phyloP scores from a whole-genome alignment of 2,888 invertebrate species.

The Trachelus iudaicus region DNA sequence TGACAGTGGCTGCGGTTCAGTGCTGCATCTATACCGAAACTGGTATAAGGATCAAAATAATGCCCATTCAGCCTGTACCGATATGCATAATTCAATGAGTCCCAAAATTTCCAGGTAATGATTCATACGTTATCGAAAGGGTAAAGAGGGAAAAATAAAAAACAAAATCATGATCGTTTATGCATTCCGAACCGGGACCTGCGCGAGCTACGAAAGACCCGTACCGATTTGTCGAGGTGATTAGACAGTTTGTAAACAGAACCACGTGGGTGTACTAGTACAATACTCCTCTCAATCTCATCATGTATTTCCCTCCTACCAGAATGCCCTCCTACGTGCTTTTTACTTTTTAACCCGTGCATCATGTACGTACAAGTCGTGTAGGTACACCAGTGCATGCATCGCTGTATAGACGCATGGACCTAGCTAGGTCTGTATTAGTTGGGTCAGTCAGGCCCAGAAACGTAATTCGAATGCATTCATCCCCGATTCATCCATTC shows the following conservation, averaged over 20 bases:
- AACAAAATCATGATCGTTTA: not conserved
- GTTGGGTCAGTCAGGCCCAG: conserved; percentile 4
- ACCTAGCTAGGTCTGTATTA: not conserved
- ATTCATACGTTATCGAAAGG: not conserved
- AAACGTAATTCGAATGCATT: conserved; percentile 46
- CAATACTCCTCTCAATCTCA: conserved; percentile 25
- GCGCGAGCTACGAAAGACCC: conserved; percentile 1
- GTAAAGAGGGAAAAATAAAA: not conserved
- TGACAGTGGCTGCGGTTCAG: not conserved
- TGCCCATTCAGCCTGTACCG: not conserved
- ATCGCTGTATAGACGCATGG: not conserved
- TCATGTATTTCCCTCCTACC: conserved; percentile 17
- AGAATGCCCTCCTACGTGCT: conserved; percentile 16
- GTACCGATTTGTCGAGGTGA: conserved; percentile 45
- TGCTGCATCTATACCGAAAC: not conserved
- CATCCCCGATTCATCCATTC: conserved; percentile 42
- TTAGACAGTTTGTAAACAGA: conserved; percentile 60
- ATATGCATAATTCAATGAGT: not conserved
- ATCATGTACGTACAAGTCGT: not conserved
- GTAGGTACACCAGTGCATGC: not conserved
- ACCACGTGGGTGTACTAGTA: conserved; percentile 48
- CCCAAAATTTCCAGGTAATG: not conserved
- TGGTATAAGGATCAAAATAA: not conserved
- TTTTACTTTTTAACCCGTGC: conserved; percentile 20
- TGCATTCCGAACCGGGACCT: not conserved